Evolutionary conservation across 2,113 vertebrate species (phyloP).

Genomic region (Ursus arctos): DNA sequence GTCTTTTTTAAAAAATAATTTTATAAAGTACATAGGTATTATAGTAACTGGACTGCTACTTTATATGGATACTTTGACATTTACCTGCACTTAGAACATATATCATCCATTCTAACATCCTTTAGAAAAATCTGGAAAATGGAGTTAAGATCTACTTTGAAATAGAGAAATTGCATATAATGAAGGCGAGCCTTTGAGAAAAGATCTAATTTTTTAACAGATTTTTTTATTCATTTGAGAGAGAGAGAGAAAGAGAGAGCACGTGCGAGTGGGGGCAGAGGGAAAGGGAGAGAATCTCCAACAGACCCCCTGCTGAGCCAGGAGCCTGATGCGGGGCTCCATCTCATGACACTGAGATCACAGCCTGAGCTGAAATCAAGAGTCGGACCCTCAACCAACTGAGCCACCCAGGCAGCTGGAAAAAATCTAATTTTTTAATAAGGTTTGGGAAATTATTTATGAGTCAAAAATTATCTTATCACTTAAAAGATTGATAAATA

Average conservation of each 20-base stretch:
- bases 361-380: neutral
- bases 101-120: neutral
- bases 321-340: neutral
- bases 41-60: neutral
- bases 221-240: neutral
- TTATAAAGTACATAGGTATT: neutral
- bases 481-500: neutral
- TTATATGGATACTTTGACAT: neutral
- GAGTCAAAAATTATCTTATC: neutral
- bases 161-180: neutral
- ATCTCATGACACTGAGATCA: neutral
- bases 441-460: neutral
- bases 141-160: neutral
- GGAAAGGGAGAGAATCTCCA: neutral
- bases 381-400: neutral
- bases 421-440: neutral
- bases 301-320: neutral
- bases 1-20: neutral
- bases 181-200: neutral
- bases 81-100: neutral
- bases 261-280: neutral
- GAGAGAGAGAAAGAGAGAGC: neutral
- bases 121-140: neutral
- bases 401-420: neutral
- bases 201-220: neutral